Base-by-base conservation (phyloP, 2,113 vertebrate genomes). In the Oxyruncus cristatus region DNA sequence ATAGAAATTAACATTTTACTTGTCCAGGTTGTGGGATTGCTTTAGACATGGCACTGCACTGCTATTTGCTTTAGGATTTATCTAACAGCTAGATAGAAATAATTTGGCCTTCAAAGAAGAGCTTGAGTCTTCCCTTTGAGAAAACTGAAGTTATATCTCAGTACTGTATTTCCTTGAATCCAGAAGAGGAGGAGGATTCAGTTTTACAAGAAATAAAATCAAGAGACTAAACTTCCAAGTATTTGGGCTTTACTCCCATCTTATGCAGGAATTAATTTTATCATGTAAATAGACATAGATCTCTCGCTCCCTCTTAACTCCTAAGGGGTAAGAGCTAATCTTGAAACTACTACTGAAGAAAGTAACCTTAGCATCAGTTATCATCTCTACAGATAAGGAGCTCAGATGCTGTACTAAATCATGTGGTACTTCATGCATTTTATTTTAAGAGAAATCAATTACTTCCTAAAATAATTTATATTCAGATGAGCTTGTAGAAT, bases 41-140 rank as follows among this genome's bases (percentile, higher is more conserved):
- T 92, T 85, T 85, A 41, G 65, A 46, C 62, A 49, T 33, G 46
- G 28, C 62, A 63, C 70, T 61, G 42, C 39, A 58, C 35, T 71
- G 71, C 85, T 92, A 70, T 86, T 97, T 88, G 89, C 89, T 96
- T 94, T 53, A 26, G 92, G 55, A 95, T 84, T 95, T 89, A 88
- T 89, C 91, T 84, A 93, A 92, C 80, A 68, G 83, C 37, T 73
- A 73, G 55, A 75, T 3, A 92, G 82, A 84, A 75, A 68, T 85
- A 83, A 95, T 76, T 17, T 77, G 72, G 84, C 62, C 55, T 96
- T 73, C 78, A 65, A 89, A 67, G 71, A 94, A 63, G 21, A 80
- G 33, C 28, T 62, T 46, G 65, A 65, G 75, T 82, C 49, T 76
- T 91, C 72, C 84, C 78, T 88, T 68, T 85, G 84, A 96, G 88